These are phyloP conservation scores for Thryonomys swinderianus DNA, from an alignment of 2,113 vertebrate genomes.

Conservation along the genomic window DNA sequence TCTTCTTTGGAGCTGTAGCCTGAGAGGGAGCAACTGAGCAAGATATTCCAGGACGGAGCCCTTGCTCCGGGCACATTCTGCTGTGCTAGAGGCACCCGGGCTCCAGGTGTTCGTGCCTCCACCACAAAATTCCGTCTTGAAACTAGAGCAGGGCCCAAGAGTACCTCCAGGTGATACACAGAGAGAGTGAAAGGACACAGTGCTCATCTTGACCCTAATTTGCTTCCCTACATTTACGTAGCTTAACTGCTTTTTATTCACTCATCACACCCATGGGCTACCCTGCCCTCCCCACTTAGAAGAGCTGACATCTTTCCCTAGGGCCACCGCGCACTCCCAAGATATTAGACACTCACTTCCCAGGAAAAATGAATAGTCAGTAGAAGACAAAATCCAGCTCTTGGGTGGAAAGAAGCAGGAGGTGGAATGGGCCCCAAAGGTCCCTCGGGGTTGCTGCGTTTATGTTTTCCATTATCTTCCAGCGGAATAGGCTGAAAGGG, in stretches of 20 bases:
- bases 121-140: not conserved
- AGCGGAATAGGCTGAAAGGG: not conserved
- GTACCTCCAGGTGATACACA: not conserved
- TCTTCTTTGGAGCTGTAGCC: not conserved
- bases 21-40: not conserved
- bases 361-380: not conserved
- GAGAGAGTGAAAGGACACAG: not conserved
- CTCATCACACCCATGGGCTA: not conserved
- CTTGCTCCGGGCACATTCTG: not conserved
- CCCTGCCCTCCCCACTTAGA: not conserved
- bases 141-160: not conserved
- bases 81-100: no score
- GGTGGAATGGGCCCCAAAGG: constrained; percentile 1
- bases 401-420: not conserved
- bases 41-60: not conserved
- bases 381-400: not conserved
- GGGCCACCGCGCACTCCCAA: not conserved
- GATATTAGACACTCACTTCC: not conserved
- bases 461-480: constrained; percentile 48
- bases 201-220: not conserved
- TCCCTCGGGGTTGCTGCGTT: not conserved
- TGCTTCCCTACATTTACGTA: not conserved
- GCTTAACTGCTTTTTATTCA: no score
- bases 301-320: not conserved
- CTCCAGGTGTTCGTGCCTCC: not conserved